Evolutionary conservation across 2,888 invertebrate genomes (phyloP).

Genomic region (Scotopteryx bipunctaria): DNA sequence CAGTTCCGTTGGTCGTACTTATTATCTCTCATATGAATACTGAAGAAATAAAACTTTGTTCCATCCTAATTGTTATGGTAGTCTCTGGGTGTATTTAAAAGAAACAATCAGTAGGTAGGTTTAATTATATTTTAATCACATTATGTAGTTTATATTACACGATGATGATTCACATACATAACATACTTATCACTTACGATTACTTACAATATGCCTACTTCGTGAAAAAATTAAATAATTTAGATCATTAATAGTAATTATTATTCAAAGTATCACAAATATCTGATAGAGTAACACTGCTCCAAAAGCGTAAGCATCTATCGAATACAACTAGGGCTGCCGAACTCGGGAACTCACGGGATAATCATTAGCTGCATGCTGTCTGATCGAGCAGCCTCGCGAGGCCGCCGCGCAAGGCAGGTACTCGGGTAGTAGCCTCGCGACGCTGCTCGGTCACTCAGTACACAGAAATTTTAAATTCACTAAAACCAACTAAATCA

Average conservation of each 20-base stretch:
- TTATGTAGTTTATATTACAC: conserved; percentile 72
- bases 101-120: conserved; percentile 50
- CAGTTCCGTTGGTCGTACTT: too few species aligned
- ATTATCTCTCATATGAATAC: too few species aligned
- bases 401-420: too few species aligned
- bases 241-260: conserved; percentile 79
- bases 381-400: too few species aligned
- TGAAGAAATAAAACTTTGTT: too few species aligned
- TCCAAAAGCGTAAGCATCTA: conserved; percentile 77
- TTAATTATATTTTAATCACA: conserved; percentile 75
- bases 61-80: too few species aligned
- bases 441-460: too few species aligned
- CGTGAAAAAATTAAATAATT: conserved; percentile 83
- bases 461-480: too few species aligned
- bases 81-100: too few species aligned
- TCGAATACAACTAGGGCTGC: conserved; percentile 51
- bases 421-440: too few species aligned
- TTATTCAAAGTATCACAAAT: conserved; percentile 82
- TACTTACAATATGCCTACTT: conserved; percentile 74
- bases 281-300: conserved; percentile 78
- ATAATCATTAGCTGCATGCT: conserved; percentile 34
- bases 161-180: conserved; percentile 72
- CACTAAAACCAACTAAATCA: conserved; percentile 42
- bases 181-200: conserved; percentile 69
- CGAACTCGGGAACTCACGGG: conserved; percentile 39